A percentile compares a stretch with the other conserved stretches of the same genome.
Conservation (phyloP, 2,888 invertebrate genomes). For the Limnephilus rhombicus region DNA sequence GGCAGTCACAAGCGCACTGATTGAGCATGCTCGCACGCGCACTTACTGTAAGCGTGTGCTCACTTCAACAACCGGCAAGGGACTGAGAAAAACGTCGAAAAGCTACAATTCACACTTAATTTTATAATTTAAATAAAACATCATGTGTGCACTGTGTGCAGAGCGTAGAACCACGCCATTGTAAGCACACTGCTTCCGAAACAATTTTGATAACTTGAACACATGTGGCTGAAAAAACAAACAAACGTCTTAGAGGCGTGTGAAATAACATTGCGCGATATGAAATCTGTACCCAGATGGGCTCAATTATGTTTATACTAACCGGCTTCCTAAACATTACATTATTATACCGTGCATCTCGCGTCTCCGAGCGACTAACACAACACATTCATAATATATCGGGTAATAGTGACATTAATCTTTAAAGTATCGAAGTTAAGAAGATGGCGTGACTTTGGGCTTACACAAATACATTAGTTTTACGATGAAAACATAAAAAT, state of each 20-base stretch:
- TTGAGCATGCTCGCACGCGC: too few species aligned
- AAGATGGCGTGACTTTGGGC: background rate
- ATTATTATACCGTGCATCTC: background rate
- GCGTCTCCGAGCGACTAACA: background rate
- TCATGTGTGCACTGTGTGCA: background rate
- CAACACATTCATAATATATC: background rate
- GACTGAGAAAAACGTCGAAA: background rate
- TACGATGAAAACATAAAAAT: background rate
- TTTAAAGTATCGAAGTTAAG: background rate
- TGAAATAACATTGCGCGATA: constrained; percentile 30
- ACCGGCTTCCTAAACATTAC: background rate
- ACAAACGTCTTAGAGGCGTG: constrained; percentile 39
- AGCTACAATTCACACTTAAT: background rate
- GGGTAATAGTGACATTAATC: background rate
- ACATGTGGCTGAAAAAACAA: constrained; percentile 29
- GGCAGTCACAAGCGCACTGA: too few species aligned
- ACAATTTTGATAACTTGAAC: constrained; percentile 31
- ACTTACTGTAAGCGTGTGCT: background rate
- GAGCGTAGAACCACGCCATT: background rate
- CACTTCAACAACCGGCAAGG: background rate
- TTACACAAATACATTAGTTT: background rate
- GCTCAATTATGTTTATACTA: constrained; percentile 9
- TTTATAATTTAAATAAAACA: background rate
- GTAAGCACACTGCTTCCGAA: background rate
- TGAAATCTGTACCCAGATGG: constrained; percentile 35